Percentiles rank a stretch among this genome's conserved stretches.
These are phyloP conservation scores for Helogale parvula DNA, from an alignment of 2,113 vertebrate species.

Conservation along the genomic window DNA sequence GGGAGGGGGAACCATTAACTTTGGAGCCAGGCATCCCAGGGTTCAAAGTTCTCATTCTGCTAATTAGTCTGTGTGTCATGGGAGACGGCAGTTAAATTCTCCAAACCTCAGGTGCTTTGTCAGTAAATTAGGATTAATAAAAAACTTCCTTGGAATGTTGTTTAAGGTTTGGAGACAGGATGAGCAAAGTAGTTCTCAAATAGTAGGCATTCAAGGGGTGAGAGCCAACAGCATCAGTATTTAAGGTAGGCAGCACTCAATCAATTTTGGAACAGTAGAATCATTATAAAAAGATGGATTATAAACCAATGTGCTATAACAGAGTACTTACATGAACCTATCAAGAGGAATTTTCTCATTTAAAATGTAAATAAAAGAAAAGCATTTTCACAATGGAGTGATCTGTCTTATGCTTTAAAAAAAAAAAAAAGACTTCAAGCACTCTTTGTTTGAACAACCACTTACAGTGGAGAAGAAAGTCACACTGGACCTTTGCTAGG, in stretches of 20 bases:
- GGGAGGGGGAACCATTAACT: not conserved
- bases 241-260: not conserved
- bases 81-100: not conserved
- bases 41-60: not conserved
- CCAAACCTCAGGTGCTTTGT: not conserved
- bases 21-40: not conserved
- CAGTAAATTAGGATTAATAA: not conserved
- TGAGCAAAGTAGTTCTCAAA: not conserved
- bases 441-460: not conserved
- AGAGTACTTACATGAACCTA: not conserved
- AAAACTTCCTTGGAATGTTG: not conserved
- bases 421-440: not conserved
- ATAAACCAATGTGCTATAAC: not conserved
- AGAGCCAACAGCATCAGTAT: not conserved
- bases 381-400: not conserved
- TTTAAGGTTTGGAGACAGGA: not conserved
- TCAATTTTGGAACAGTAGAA: not conserved
- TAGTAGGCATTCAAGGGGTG: not conserved
- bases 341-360: not conserved
- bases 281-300: not conserved
- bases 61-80: not conserved
- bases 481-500: not conserved
- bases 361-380: slow-evolving; percentile 14
- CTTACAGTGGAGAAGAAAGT: not conserved
- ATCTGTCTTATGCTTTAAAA: not conserved